Evolutionary conservation across 2,797 vertebrate species (phyloP).

Genomic region (Novumbra hubbsi): DNA sequence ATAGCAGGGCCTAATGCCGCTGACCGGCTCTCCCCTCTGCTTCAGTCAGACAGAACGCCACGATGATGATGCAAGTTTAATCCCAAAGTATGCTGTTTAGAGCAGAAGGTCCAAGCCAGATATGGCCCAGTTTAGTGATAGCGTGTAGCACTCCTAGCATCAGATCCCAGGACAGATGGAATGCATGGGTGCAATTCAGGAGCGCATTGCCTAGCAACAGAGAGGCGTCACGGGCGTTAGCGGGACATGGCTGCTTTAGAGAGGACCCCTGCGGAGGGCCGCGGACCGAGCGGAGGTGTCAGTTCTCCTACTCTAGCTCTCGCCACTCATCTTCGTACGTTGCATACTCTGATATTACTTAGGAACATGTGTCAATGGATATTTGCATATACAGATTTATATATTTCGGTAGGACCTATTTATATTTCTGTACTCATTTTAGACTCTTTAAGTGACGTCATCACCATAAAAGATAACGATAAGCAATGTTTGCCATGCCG

Average conservation of each 20-base stretch:
- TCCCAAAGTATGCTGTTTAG: constrained; percentile 44
- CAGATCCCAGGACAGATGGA: not conserved
- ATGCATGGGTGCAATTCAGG: constrained; percentile 9
- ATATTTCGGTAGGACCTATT: constrained; percentile 71
- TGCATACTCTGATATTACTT: constrained; percentile 57
- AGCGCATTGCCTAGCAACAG: not conserved
- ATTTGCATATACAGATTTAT: constrained; percentile 63
- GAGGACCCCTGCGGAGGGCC: constrained; percentile 37
- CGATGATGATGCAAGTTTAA: constrained; percentile 45
- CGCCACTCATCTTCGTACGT: constrained; percentile 53
- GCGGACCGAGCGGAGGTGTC: constrained; percentile 36
- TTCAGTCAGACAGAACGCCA: constrained; percentile 46
- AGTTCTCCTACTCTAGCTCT: constrained; percentile 49
- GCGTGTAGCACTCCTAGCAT: constrained; percentile 13
- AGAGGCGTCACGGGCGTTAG: constrained; percentile 12
- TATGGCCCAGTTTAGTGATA: constrained; percentile 17
- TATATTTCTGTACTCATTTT: constrained; percentile 72
- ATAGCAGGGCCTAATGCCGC: constrained; percentile 41
- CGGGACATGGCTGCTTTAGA: constrained; percentile 30
- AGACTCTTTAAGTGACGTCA: constrained; percentile 62
- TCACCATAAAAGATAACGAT: constrained; percentile 51
- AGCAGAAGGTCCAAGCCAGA: constrained; percentile 36
- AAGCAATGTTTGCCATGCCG: constrained; percentile 63
- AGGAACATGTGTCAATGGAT: constrained; percentile 55
- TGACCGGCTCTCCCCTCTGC: constrained; percentile 44